Conservation (phyloP, 2,113 vertebrate genomes). For the Helogale parvula region DNA sequence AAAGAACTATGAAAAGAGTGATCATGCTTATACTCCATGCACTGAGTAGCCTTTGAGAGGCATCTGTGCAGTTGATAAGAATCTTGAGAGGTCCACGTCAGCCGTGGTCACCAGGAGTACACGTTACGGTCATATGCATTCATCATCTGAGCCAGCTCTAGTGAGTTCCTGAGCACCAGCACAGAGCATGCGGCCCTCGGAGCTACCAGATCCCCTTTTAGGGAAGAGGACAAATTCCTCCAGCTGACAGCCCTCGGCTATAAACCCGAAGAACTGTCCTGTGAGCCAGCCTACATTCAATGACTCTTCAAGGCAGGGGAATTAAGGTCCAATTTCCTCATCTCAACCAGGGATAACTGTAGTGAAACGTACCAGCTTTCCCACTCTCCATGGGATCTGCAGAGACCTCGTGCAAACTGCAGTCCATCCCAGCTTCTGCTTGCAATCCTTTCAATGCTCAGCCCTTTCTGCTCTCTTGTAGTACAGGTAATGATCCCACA, state of each 20-base stretch:
- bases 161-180: background rate
- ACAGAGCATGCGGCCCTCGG: fast-evolving
- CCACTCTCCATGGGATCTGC: background rate
- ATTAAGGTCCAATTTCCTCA: background rate
- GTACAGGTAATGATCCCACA: background rate
- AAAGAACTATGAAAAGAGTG: background rate
- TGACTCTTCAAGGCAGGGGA: background rate
- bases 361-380: background rate
- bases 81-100: background rate
- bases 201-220: background rate
- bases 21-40: background rate
- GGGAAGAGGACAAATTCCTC: background rate
- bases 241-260: background rate
- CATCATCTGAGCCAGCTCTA: background rate
- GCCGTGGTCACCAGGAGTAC: background rate
- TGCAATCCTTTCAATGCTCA: background rate
- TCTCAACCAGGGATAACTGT: background rate
- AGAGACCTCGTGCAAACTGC: background rate
- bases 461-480: background rate
- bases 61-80: background rate
- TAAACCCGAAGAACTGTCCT: background rate
- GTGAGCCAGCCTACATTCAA: background rate
- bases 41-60: background rate
- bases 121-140: background rate
- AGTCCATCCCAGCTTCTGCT: background rate